Percentiles rank a stretch among this genome's conserved stretches.
These are phyloP conservation scores for Otis tarda DNA, from an alignment of 2,113 vertebrate genomes.

Conservation along the genomic window DNA sequence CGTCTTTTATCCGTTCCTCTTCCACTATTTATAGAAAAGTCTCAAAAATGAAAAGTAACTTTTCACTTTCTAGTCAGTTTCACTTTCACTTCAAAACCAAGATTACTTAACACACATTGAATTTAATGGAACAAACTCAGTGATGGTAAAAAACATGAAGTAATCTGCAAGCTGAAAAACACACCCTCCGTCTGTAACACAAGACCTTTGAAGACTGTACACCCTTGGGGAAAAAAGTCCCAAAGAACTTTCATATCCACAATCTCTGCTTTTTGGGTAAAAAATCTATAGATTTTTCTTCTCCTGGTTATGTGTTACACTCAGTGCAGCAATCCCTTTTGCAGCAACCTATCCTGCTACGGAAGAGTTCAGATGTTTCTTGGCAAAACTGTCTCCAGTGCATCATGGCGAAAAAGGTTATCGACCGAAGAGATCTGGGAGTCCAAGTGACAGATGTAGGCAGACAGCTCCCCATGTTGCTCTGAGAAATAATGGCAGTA, in stretches of 20 bases:
- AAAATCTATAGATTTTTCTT: not conserved
- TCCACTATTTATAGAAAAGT: not conserved
- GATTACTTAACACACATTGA: not conserved
- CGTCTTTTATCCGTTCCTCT: not conserved
- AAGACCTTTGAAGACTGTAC: not conserved
- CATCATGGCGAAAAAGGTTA: not conserved
- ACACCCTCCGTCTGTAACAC: not conserved
- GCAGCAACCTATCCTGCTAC: not conserved
- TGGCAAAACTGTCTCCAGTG: not conserved
- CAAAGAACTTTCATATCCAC: not conserved
- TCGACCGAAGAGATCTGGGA: not conserved
- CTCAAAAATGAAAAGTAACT: not conserved
- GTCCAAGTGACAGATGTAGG: not conserved
- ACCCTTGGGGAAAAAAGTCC: not conserved
- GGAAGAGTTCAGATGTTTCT: not conserved
- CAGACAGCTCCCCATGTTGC: not conserved
- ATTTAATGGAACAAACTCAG: not conserved
- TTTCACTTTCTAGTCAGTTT: conserved; percentile 55
- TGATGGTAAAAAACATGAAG: not conserved
- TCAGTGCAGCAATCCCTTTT: not conserved
- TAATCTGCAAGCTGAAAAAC: not conserved
- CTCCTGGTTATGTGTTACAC: fast-evolving
- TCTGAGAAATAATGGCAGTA: not conserved
- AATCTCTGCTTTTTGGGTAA: not conserved
- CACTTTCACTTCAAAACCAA: conserved; percentile 32